These are phyloP conservation scores for Petromus typicus DNA, from an alignment of 2,113 vertebrate species.

Conservation along the genomic window DNA sequence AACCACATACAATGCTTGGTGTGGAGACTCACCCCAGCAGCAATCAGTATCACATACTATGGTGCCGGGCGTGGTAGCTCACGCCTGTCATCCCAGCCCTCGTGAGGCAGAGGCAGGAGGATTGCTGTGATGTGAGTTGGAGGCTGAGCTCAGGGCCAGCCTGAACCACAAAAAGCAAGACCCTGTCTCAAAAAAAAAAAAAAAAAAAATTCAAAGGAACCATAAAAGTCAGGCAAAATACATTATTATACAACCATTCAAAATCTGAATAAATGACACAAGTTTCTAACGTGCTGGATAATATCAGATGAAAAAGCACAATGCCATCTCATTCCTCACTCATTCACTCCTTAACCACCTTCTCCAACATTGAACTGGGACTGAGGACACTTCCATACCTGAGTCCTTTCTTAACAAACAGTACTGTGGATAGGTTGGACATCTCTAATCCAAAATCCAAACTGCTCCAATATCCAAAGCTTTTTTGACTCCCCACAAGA, in stretches of 20 bases:
- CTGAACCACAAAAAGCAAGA: too few species aligned
- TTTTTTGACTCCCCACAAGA: not conserved
- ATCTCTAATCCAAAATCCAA: not conserved
- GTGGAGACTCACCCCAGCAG: too few species aligned
- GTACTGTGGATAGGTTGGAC: not conserved
- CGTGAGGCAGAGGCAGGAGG: too few species aligned
- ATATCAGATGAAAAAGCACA: not conserved
- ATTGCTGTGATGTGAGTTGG: too few species aligned
- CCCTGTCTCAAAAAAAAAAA: too few species aligned
- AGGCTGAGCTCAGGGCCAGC: too few species aligned
- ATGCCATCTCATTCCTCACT: not conserved
- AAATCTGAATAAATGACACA: not conserved
- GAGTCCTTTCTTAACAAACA: not conserved
- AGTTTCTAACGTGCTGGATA: not conserved
- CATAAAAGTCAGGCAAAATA: not conserved
- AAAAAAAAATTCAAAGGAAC: too few species aligned
- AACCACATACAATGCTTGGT: too few species aligned
- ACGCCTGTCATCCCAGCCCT: too few species aligned
- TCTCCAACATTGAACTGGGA: not conserved
- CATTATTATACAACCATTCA: not conserved
- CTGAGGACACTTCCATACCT: not conserved
- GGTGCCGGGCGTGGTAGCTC: too few species aligned
- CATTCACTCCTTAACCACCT: not conserved
- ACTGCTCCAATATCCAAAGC: not conserved
- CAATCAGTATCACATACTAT: too few species aligned